A percentile compares a stretch with the other conserved stretches of the same genome.
Conservation (phyloP, 2,888 invertebrate genomes). For the Synergus japonicus region DNA sequence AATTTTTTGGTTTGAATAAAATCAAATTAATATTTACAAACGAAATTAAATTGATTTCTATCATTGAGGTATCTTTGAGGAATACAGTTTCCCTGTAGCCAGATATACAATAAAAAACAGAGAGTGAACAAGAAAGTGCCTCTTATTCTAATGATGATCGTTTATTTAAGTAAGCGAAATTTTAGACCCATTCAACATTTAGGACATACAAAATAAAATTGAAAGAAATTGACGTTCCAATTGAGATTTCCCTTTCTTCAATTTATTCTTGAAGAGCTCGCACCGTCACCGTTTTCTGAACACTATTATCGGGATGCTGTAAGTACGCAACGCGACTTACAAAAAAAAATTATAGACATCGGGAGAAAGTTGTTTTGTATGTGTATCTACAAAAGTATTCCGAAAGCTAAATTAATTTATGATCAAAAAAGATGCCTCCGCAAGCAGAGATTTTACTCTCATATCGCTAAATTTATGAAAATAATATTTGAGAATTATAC, state of each 20-base stretch:
- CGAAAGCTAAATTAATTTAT: conserved; percentile 34
- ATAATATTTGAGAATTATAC: too few species aligned
- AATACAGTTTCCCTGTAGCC: background rate
- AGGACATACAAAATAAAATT: background rate
- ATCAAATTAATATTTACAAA: background rate
- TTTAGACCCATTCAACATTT: conserved; percentile 17
- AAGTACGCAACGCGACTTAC: background rate
- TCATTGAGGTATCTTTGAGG: background rate
- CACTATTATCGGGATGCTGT: conserved; percentile 23
- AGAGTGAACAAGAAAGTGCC: background rate
- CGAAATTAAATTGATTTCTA: background rate
- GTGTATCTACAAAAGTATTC: conserved; percentile 18
- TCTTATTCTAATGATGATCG: background rate
- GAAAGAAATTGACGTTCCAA: conserved; percentile 24
- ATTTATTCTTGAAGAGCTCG: conserved; percentile 20
- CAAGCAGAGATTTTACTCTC: conserved; percentile 5
- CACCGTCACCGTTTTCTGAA: conserved; percentile 16
- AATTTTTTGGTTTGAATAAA: background rate
- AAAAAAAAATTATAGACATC: conserved; percentile 33
- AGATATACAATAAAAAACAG: background rate
- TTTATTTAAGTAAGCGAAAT: background rate
- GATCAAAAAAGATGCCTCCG: conserved; percentile 1
- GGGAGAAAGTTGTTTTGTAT: conserved; percentile 33
- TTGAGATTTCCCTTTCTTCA: conserved; percentile 19
- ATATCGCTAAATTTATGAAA: background rate